Evolutionary conservation across 1,140 invertebrate genomes (phyloP), one percentile per base, ranked within the genome.

Genomic region (Coenobita brevimanus): DNA sequence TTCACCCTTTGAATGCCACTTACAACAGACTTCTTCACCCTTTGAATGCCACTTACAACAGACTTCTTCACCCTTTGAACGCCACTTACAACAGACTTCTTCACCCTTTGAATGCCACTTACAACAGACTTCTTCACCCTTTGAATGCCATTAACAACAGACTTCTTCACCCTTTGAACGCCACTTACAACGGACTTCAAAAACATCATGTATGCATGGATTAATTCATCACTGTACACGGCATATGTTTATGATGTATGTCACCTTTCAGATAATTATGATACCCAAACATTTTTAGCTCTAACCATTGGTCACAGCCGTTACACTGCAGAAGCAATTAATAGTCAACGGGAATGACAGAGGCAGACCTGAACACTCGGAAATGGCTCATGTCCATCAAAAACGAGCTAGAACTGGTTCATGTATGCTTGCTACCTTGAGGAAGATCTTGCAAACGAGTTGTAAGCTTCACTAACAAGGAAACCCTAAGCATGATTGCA

Each of bases 341-440:
- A 92, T 54, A 93, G 88, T 92, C 92, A 93, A 82, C 92, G 88
- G 2, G 92, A 93, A 33, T 91, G n/a, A n/a, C n/a, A n/a, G n/a
- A n/a, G 64, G 69, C 91, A 92, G 13, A 92, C 82, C 67, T 92
- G 89, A 2, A 92, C 79, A 84, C 93, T 92, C 91, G 91, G 90
- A 79, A 91, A 82, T 82, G 92, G 92, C 57, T 76, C 75, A 62
- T 86, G 50, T 75, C 75, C 83, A 79, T 86, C 75, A 62, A 79
- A 79, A 36, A 86, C 57, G 17, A 50, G 36, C 33, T 62, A 64
- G 27, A 73, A 86, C 54, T 79, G 33, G 54, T 86, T 27, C 21
- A 13, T 80, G 54, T 82, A 86, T 64, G 46, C 69, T 33, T 81
- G 24, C 50, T 86, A 73, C 33, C 83, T 73, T 80, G 69, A 81